Percentiles rank a stretch among this genome's conserved stretches.
phyloP scores from a whole-genome alignment of 2,888 invertebrate species.

The Empis stercorea region DNA sequence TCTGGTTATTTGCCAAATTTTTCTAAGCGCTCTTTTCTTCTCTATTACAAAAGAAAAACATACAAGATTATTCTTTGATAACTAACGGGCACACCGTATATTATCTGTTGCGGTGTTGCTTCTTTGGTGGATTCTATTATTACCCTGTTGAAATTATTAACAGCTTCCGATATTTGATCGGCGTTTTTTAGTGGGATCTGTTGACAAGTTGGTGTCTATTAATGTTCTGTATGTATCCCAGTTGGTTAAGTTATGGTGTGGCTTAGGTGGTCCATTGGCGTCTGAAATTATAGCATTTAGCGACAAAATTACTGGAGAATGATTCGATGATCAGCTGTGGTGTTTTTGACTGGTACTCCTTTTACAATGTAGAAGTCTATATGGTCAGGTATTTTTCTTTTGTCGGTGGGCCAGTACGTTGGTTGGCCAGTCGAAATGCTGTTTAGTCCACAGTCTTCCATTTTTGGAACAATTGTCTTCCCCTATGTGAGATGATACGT shows the following conservation, averaged over 20 bases:
- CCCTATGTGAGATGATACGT: no score
- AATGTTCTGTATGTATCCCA: background rate
- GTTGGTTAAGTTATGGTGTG: background rate
- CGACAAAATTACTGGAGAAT: no score
- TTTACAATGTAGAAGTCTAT: background rate
- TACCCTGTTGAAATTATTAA: background rate
- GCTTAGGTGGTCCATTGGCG: background rate
- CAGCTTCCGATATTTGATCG: background rate
- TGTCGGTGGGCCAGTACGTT: background rate
- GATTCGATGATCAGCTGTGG: no score
- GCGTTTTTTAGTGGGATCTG: background rate
- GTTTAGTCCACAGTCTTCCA: no score
- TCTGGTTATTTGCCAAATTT: background rate
- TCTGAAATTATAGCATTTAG: background rate
- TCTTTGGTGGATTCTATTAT: background rate
- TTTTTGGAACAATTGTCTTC: no score
- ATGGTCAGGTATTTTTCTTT: background rate
- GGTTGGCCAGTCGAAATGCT: background rate
- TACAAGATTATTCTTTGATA: background rate
- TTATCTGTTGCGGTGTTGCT: background rate
- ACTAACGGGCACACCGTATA: background rate
- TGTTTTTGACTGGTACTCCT: background rate
- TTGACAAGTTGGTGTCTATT: background rate
- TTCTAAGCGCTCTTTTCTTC: background rate
- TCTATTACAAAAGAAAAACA: no score